phyloP scores from a whole-genome alignment of 2,888 invertebrate species.

The Andricus quercusramuli region DNA sequence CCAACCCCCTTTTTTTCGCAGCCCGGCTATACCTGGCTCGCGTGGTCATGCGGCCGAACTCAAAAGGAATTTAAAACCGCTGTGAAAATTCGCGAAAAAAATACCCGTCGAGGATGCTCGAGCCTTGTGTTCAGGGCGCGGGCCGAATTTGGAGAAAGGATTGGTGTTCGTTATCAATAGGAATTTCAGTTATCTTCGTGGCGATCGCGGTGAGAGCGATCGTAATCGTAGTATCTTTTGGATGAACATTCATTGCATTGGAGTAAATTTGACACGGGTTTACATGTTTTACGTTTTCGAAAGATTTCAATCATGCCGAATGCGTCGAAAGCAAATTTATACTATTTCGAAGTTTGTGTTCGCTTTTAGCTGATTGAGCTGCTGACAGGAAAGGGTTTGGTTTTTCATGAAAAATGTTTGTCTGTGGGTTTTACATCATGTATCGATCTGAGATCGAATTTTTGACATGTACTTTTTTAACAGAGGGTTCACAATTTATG shows the following conservation, averaged over 20 bases:
- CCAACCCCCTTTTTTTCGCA: slow-evolving; percentile 56
- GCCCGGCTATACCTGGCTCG: slow-evolving; percentile 52
- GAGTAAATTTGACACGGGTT: background rate
- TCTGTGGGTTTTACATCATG: too few relatives aligned
- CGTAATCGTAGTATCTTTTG: background rate
- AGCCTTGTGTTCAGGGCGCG: slow-evolving; percentile 4
- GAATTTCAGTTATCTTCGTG: slow-evolving; percentile 23
- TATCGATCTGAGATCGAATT: too few relatives aligned
- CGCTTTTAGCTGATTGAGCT: too few relatives aligned
- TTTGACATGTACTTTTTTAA: too few relatives aligned
- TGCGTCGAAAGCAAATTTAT: background rate
- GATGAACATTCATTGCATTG: slow-evolving; percentile 3
- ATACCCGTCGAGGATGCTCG: slow-evolving; percentile 1
- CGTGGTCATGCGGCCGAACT: slow-evolving; percentile 66
- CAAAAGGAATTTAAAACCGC: slow-evolving; percentile 78
- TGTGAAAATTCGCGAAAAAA: slow-evolving; percentile 44
- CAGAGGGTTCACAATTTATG: too few relatives aligned
- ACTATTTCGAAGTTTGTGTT: too few relatives aligned
- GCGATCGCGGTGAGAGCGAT: background rate
- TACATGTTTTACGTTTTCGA: background rate
- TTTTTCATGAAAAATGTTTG: too few relatives aligned
- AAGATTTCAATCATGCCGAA: background rate
- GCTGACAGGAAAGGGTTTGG: too few relatives aligned
- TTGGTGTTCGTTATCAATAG: slow-evolving; percentile 13
- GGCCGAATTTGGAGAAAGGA: slow-evolving; percentile 2